phyloP scores from a whole-genome alignment of 2,797 vertebrate species.

The Menidia menidia region DNA sequence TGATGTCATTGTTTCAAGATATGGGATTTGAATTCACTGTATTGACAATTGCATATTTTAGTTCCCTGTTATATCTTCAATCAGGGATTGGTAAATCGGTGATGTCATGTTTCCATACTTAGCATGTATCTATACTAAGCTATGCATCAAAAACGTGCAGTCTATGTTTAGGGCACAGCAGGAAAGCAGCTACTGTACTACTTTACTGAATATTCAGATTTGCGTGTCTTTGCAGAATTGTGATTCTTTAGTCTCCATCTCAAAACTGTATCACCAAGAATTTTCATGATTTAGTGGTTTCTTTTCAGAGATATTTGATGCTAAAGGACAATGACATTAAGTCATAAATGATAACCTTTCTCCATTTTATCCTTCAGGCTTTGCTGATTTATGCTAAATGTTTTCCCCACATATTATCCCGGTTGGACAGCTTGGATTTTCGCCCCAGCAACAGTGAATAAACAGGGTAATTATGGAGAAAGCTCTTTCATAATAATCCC shows the following conservation, averaged over 20 bases:
- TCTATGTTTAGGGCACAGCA: neutral
- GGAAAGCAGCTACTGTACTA: neutral
- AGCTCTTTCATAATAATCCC: constrained; percentile 17
- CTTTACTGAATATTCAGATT: neutral
- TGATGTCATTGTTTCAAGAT: neutral
- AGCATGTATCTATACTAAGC: neutral
- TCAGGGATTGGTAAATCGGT: neutral
- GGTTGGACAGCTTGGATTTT: constrained; percentile 32
- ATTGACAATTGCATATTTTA: neutral
- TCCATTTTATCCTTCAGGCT: too few relatives aligned
- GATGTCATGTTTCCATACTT: neutral
- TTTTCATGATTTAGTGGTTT: too few relatives aligned
- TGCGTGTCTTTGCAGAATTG: too few relatives aligned
- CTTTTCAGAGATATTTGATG: too few relatives aligned
- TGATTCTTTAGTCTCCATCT: neutral
- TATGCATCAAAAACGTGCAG: neutral
- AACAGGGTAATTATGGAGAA: constrained; percentile 26
- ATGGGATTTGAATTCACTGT: neutral
- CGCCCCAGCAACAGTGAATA: neutral
- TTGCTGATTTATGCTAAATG: constrained; percentile 32
- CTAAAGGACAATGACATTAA: too few relatives aligned
- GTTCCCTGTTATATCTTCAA: neutral
- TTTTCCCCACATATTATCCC: constrained; percentile 22
- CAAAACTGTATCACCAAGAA: too few relatives aligned
- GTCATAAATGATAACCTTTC: too few relatives aligned